Evolutionary conservation across 2,888 invertebrate genomes (phyloP).

Genomic region (Nephrotoma appendiculata): DNA sequence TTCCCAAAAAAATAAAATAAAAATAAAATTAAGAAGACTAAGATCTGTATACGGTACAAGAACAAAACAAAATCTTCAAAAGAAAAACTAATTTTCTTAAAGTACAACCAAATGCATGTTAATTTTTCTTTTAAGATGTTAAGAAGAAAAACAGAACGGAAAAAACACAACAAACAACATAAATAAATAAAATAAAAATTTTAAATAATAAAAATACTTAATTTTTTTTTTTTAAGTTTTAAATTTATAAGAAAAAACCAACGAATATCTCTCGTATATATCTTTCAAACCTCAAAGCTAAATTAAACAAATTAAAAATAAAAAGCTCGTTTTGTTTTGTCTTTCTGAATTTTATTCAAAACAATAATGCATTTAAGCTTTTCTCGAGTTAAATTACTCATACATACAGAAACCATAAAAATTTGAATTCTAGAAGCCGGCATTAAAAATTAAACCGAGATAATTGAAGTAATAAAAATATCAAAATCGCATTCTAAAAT

Average conservation of each 20-base stretch:
- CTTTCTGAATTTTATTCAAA: background rate
- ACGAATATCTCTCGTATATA: background rate
- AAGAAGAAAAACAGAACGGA: background rate
- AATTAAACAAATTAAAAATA: background rate
- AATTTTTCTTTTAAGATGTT: background rate
- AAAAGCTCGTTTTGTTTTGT: background rate
- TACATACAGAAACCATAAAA: no score
- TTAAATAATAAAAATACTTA: background rate
- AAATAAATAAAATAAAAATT: background rate
- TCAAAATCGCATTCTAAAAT: background rate
- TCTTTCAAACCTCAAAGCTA: background rate
- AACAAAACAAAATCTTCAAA: background rate
- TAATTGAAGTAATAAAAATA: background rate
- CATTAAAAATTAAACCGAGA: no score
- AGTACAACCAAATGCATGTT: background rate
- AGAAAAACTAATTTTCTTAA: background rate
- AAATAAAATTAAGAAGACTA: background rate
- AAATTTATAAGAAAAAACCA: background rate
- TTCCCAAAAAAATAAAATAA: background rate
- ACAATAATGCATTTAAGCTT: background rate
- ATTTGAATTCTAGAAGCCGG: no score
- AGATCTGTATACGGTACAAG: background rate
- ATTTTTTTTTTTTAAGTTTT: background rate
- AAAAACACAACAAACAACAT: background rate
- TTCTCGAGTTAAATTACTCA: background rate